Evolutionary conservation across 1,140 invertebrate species (phyloP).

Genomic region (Charaxes varanes): DNA sequence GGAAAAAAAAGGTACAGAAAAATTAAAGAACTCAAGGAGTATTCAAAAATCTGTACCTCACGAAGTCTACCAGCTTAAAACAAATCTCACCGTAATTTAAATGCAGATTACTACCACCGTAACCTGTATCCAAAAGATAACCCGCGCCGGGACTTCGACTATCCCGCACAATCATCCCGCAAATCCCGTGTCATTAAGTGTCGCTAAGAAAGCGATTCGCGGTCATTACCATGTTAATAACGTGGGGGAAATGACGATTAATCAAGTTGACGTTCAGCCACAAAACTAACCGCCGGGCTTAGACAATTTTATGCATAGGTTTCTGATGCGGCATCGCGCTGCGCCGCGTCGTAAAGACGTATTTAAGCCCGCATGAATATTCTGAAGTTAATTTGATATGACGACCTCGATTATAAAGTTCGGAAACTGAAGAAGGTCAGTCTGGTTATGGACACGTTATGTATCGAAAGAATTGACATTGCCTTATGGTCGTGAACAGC

Average conservation of each 20-base stretch:
- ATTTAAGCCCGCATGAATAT: constrained; percentile 15
- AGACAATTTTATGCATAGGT: constrained; percentile 67
- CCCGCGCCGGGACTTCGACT: constrained; percentile 27
- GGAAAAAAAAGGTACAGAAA: too few species aligned
- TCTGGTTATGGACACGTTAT: too few species aligned
- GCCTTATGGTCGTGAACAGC: too few species aligned
- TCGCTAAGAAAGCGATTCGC: constrained; percentile 70
- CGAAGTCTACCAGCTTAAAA: too few species aligned
- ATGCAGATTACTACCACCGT: constrained; percentile 14
- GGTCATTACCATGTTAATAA: constrained; percentile 72
- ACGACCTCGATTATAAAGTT: constrained; percentile 1
- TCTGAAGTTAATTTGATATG: constrained; percentile 8
- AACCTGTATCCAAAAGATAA: constrained; percentile 55
- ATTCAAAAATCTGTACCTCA: too few species aligned
- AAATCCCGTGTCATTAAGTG: constrained; percentile 71
- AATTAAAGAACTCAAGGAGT: too few species aligned
- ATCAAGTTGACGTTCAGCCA: constrained; percentile 64
- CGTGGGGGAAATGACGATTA: constrained; percentile 63
- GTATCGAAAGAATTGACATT: too few species aligned
- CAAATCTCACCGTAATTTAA: constrained; percentile 8
- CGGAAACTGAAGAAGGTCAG: too few species aligned
- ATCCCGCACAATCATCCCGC: constrained; percentile 62
- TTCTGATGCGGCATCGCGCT: constrained; percentile 36
- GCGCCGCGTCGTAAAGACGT: constrained; percentile 13
- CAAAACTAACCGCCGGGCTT: constrained; percentile 49